phyloP scores from a whole-genome alignment of 2,888 invertebrate genomes.

The Drosophila fungiperda region DNA sequence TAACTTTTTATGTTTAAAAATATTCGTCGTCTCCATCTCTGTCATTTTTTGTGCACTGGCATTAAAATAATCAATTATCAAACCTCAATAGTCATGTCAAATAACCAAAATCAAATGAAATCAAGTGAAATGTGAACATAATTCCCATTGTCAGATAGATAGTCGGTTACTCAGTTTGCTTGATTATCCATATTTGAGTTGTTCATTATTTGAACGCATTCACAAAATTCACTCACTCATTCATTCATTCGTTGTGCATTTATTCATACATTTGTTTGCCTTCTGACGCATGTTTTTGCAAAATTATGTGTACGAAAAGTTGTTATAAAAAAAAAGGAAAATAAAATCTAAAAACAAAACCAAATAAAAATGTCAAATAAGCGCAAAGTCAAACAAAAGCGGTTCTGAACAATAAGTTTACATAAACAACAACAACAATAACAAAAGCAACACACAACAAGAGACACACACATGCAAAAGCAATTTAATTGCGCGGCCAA shows the following conservation, averaged over 20 bases:
- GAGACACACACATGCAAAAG: constrained; percentile 49
- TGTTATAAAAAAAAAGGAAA: constrained; percentile 48
- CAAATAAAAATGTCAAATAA: constrained; percentile 78
- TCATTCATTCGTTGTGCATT: constrained; percentile 65
- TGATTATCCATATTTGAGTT: constrained; percentile 61
- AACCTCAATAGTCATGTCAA: constrained; percentile 50
- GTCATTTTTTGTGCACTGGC: background rate
- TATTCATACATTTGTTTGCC: constrained; percentile 79
- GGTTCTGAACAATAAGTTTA: constrained; percentile 14
- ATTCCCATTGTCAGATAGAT: constrained; percentile 6
- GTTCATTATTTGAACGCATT: constrained; percentile 64
- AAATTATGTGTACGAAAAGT: constrained; percentile 75
- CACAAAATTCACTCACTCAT: constrained; percentile 46
- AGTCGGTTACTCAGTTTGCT: constrained; percentile 18
- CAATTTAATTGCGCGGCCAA: constrained; percentile 73
- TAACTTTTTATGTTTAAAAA: background rate
- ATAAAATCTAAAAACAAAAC: constrained; percentile 23
- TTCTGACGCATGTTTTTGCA: constrained; percentile 77
- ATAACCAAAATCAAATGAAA: constrained; percentile 68
- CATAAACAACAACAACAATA: constrained; percentile 11
- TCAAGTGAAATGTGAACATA: constrained; percentile 43
- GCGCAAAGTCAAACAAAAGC: constrained; percentile 76
- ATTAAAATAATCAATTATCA: constrained; percentile 69
- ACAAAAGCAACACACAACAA: constrained; percentile 31
- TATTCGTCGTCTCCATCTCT: background rate